Percentiles rank a stretch among this genome's conserved stretches.
phyloP scores from a whole-genome alignment of 1,140 invertebrate species.

The Anoplophora glabripennis region DNA sequence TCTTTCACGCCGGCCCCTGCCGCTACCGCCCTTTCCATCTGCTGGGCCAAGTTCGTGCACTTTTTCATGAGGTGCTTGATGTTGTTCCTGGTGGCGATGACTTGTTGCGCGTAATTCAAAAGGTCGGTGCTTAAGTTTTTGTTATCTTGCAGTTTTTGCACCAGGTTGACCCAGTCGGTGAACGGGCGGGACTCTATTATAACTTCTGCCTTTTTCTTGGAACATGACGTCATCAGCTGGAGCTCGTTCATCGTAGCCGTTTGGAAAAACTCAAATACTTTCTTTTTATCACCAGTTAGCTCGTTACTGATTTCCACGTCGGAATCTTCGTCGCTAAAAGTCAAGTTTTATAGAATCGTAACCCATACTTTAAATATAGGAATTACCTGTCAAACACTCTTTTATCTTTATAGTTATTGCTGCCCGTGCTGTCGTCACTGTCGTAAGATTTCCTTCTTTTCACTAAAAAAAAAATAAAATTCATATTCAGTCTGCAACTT shows the following conservation, averaged over 20 bases:
- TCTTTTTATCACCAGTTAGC: slow-evolving; percentile 64
- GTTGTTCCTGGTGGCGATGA: slow-evolving; percentile 67
- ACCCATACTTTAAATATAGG: neutral
- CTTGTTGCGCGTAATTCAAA: slow-evolving; percentile 68
- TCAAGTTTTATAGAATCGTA: neutral
- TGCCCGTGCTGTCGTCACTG: slow-evolving; percentile 39
- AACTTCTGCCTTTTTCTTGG: slow-evolving; percentile 69
- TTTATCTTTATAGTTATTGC: slow-evolving; percentile 37
- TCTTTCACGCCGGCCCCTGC: slow-evolving; percentile 64
- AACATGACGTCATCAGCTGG: slow-evolving; percentile 64
- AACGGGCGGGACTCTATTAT: slow-evolving; percentile 69
- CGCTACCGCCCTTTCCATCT: slow-evolving; percentile 71
- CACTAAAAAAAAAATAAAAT: slow-evolving; percentile 24
- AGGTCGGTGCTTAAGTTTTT: slow-evolving; percentile 68
- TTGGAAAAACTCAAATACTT: slow-evolving; percentile 75
- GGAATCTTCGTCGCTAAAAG: slow-evolving; percentile 65
- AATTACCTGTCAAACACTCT: slow-evolving; percentile 46
- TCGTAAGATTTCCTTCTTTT: slow-evolving; percentile 37
- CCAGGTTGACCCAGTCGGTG: slow-evolving; percentile 66
- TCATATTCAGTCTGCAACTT: neutral
- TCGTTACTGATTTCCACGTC: slow-evolving; percentile 69
- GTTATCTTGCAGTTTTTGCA: slow-evolving; percentile 66
- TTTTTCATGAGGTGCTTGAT: slow-evolving; percentile 71
- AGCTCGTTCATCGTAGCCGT: slow-evolving; percentile 64
- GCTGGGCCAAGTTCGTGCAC: slow-evolving; percentile 66